Base-by-base conservation (phyloP, 2,113 vertebrate genomes). In the Pogona vitticeps region DNA sequence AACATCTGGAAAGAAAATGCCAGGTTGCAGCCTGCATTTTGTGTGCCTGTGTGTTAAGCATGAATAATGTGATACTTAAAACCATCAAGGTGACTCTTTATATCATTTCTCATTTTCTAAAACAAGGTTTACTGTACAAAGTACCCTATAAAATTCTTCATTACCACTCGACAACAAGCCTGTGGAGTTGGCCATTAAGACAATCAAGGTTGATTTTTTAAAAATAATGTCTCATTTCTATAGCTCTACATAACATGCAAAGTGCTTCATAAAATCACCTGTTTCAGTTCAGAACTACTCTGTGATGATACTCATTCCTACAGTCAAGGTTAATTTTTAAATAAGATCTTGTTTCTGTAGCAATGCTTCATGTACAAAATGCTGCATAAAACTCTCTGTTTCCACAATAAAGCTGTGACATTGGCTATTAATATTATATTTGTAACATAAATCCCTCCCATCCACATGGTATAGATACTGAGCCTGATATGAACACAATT, bases 1-100 rank as follows among this genome's bases (percentile, higher is more conserved):
- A 87, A 79, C 15, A 86, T 80, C 52, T 88, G 4, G 7, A 59
- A 87, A 88, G 13, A 78, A 21, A 70, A 36, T 28, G 33, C 75
- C 56, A 80, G 0, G 1, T 67, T 58, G 38, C 6, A 63, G 65
- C 78, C 7, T 68, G 65, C 13, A 13, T 52, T 52, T 52, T 31
- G 23, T 67, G 20, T 28, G 65, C 9, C 8, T 68, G 65, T 76
- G 18, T 88, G 31, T 5, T 70, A 88, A 83, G 46, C 59, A 31
- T 71, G 81, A 86, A 56, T 56, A 46, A 63, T n/a, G 7, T 42
- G 58, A 59, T 33, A 6, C 26, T 78, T 42, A 17, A 7, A 52
- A 10, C 46, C 46, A 52, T 52, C 46, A 52, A 52, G 46, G 46
- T 52, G 3, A 33, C 5, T 40, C 59, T 38, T 75, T 75, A 78